Percentiles rank a stretch among this genome's conserved stretches.
These are phyloP conservation scores for Galago senegalensis DNA, from an alignment of 2,797 vertebrate species.

Conservation along the genomic window DNA sequence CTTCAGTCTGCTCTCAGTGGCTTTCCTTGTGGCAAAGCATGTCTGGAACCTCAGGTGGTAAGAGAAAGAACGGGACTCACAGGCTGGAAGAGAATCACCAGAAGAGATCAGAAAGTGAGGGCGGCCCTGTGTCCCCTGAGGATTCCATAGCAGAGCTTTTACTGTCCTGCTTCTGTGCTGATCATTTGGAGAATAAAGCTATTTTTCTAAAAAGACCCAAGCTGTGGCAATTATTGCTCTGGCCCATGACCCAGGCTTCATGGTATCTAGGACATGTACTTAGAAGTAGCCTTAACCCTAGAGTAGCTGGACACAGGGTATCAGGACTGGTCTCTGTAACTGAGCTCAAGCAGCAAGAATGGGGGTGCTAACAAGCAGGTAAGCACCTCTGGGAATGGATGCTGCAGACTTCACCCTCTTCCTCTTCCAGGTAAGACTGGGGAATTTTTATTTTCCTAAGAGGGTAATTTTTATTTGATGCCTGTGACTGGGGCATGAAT, in stretches of 20 bases:
- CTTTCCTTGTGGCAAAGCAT: conserved; percentile 88
- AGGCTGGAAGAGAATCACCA: not conserved
- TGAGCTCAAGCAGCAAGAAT: conserved; percentile 21
- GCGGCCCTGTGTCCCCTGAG: not conserved
- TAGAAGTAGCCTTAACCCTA: conserved; percentile 45
- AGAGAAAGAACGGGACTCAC: not conserved
- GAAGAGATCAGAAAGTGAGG: not conserved
- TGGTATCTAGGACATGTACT: not conserved
- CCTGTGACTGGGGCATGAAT: not conserved
- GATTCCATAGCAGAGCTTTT: conserved; percentile 70
- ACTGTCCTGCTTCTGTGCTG: conserved; percentile 86
- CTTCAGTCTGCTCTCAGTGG: conserved; percentile 84
- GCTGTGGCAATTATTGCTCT: conserved; percentile 82
- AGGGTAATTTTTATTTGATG: conserved; percentile 6
- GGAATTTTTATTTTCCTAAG: conserved; percentile 28
- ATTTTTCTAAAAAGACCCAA: conserved; percentile 95
- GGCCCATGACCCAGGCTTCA: conserved; percentile 14
- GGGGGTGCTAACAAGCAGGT: conserved; percentile 23
- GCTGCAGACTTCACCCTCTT: conserved; percentile 37
- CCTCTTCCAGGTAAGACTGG: conserved; percentile 86
- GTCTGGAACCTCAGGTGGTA: conserved; percentile 83
- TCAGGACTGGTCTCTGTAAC: not conserved
- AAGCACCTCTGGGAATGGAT: conserved; percentile 65
- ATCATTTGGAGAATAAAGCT: conserved; percentile 95
- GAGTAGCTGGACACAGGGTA: not conserved